These are phyloP conservation scores for Nysson spinosus DNA, from an alignment of 2,888 invertebrate genomes.

Conservation along the genomic window DNA sequence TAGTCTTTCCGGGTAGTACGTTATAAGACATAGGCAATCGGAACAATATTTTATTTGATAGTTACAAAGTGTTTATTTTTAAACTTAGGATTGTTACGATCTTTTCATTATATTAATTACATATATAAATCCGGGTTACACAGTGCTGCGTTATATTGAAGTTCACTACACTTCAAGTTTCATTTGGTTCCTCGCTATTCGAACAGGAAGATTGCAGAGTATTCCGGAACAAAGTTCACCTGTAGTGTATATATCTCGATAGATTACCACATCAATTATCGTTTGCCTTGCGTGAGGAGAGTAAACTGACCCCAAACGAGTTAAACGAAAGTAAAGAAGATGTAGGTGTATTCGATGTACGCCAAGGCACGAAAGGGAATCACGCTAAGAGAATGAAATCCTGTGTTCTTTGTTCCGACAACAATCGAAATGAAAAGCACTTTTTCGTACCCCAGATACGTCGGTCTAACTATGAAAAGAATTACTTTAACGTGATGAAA, in stretches of 20 bases:
- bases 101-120: too few relatives aligned
- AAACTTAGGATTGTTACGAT: too few relatives aligned
- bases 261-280: slow-evolving; percentile 62
- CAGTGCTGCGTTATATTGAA: too few relatives aligned
- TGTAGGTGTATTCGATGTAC: slow-evolving; percentile 29
- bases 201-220: not conserved
- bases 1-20: too few relatives aligned
- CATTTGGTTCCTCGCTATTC: too few relatives aligned
- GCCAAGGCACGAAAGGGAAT: slow-evolving; percentile 40
- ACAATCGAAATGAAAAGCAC: slow-evolving; percentile 5
- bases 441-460: slow-evolving; percentile 12
- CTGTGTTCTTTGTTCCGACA: slow-evolving; percentile 24
- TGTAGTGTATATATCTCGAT: slow-evolving; percentile 49
- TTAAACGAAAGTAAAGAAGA: slow-evolving; percentile 32
- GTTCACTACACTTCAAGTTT: too few relatives aligned
- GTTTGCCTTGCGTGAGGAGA: slow-evolving; percentile 39
- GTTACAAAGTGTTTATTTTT: too few relatives aligned
- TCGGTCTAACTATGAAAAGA: too few relatives aligned
- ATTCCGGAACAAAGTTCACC: not conserved
- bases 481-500: too few relatives aligned
- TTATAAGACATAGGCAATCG: too few relatives aligned
- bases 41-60: too few relatives aligned
- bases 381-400: slow-evolving; percentile 38
- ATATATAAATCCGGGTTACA: too few relatives aligned
- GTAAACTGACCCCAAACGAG: slow-evolving; percentile 27